Evolutionary conservation across 2,797 vertebrate species (phyloP).

Genomic region (Discoglossus pictus): DNA sequence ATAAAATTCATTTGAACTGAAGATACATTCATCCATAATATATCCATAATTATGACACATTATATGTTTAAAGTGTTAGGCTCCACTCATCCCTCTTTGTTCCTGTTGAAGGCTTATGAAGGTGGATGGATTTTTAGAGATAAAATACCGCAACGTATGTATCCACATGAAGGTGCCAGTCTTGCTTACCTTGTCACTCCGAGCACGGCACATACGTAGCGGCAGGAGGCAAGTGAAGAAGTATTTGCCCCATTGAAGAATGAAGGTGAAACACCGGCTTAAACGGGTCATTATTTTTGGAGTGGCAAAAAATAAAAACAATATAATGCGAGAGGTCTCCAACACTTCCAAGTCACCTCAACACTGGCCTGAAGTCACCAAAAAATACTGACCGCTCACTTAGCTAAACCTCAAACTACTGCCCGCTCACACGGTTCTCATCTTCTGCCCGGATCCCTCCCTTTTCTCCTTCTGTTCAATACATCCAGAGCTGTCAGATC

Average conservation of each 20-base stretch:
- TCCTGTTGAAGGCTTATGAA: no score
- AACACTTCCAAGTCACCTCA: background rate
- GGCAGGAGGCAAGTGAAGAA: slow-evolving; percentile 84
- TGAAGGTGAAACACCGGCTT: slow-evolving; percentile 80
- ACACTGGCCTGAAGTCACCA: background rate
- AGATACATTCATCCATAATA: no score
- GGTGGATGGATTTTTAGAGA: no score
- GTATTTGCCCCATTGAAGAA: slow-evolving; percentile 85
- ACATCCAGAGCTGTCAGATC: slow-evolving; percentile 21
- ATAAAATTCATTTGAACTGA: no score
- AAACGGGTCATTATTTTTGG: slow-evolving; percentile 75
- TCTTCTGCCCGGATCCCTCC: slow-evolving; percentile 16
- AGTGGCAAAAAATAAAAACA: background rate
- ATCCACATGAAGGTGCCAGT: no score
- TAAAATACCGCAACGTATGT: no score
- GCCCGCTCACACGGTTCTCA: slow-evolving; percentile 20
- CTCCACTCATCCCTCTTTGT: no score
- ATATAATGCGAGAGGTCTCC: background rate
- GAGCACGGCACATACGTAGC: slow-evolving; percentile 69
- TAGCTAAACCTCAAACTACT: background rate
- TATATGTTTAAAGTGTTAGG: no score
- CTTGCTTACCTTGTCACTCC: slow-evolving; percentile 79
- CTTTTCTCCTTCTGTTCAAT: slow-evolving; percentile 7
- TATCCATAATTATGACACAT: no score
- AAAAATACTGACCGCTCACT: background rate